Evolutionary conservation across 1,140 invertebrate genomes (phyloP), one percentile per base, ranked within the genome.

Genomic region (Cyphomyrmex costatus): DNA sequence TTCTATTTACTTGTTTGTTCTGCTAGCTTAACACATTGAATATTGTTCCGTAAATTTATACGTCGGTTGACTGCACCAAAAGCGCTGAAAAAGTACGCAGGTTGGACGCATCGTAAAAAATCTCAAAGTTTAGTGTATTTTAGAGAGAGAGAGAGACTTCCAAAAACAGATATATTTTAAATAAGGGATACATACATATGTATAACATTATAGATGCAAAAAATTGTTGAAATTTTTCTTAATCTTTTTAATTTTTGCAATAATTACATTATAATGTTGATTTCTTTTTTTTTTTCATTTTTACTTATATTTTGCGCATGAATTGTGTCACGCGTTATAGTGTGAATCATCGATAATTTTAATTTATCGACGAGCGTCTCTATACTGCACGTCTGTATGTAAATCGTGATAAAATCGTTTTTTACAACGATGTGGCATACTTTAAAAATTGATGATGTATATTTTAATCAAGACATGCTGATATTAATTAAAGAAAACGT

Each of bases 381-480:
- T 71, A 19, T 51, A 42, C 42, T 71, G 63, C 63, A 42, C 36
- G 21, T n/a, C 68, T 60, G 68, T 8, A 61, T 73, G 53, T 73
- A 82, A 82, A 71, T 82, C 27, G 19, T 70, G 66, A 73, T 70
- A 24, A 73, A 83, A 73, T 49, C 1, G 8, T 66, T 33, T 65
- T 21, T 21, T n/a, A 19, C 14, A 21, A 27, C 10, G 27, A 85
- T 76, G 78, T 24, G 14, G 71, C 51, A n/a, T 51, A 53, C 24
- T 83, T 60, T 49, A 7, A 53, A 83, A 83, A 83, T 60, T 83
- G 68, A 61, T 68, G 24, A 83, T 83, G 60, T 83, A 83, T 83
- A 83, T 83, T 83, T 82, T 83, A 83, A 83, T 83, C 68, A 83
- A 83, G 79, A 83, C 79, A 83, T 42, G 56, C 36, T 60, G 53